These are phyloP conservation scores for Darevskia mixta DNA, from an alignment of 2,797 vertebrate genomes.

Conservation along the genomic window DNA sequence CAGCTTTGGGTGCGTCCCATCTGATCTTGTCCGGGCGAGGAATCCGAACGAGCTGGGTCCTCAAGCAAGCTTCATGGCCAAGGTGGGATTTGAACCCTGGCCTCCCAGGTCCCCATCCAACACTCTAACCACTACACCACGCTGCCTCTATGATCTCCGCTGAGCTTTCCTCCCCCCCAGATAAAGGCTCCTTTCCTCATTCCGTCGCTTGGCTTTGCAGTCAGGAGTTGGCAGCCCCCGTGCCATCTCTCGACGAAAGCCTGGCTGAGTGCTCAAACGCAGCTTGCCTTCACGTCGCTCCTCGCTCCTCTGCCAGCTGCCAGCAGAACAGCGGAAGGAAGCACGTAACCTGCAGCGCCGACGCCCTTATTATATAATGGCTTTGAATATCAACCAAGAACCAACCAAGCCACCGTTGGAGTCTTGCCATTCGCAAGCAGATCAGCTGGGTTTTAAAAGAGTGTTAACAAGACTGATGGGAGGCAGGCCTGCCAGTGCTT, in stretches of 20 bases:
- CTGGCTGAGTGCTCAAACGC: neutral
- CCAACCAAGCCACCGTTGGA: no score
- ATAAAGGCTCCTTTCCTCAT: neutral
- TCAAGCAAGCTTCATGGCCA: no score
- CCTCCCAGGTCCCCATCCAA: no score
- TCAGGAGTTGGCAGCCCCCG: neutral
- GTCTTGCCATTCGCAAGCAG: no score
- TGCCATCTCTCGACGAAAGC: neutral
- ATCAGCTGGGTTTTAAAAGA: neutral
- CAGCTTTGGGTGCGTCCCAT: no score
- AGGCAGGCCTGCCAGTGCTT: neutral
- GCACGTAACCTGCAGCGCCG: neutral
- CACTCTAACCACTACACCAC: no score
- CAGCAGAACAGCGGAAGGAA: neutral
- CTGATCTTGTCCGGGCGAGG: neutral
- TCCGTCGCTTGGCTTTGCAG: neutral
- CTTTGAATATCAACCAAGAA: neutral
- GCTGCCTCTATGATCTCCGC: no score
- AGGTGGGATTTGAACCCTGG: neutral
- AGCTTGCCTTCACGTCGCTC: neutral
- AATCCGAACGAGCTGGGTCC: neutral
- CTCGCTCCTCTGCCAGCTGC: neutral
- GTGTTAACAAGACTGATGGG: neutral
- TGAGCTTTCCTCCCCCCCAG: neutral
- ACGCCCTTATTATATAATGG: slow-evolving; percentile 11